Conservation (phyloP, 2,888 invertebrate genomes). For the Lasiommata megera region DNA sequence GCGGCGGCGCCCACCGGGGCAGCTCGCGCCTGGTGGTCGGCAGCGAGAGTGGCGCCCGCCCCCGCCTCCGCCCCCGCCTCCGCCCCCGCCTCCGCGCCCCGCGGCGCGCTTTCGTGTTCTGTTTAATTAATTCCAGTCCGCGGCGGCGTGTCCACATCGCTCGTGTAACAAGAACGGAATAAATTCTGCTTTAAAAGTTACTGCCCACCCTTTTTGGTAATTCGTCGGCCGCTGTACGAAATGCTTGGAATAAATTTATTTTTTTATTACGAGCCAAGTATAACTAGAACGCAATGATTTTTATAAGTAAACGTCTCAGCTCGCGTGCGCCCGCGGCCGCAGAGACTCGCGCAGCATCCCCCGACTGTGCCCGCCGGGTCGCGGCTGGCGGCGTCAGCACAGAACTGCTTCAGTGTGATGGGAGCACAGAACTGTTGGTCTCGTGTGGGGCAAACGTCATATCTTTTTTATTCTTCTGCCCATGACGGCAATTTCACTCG, state of each 20-base stretch:
- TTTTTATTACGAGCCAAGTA: not conserved
- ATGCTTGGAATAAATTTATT: not conserved
- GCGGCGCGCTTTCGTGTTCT: not conserved
- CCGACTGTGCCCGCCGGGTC: too few relatives aligned
- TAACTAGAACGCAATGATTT: not conserved
- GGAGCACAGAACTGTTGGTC: too few relatives aligned
- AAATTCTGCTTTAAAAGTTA: conserved; percentile 7
- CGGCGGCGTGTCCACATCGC: not conserved
- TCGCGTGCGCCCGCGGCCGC: too few relatives aligned
- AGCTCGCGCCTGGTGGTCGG: not conserved
- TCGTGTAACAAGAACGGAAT: not conserved
- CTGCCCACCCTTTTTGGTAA: not conserved
- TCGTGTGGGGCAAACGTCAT: too few relatives aligned
- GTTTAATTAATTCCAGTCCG: conserved; percentile 10
- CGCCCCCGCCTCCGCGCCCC: not conserved
- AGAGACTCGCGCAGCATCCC: too few relatives aligned
- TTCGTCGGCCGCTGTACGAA: not conserved
- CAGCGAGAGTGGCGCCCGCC: not conserved
- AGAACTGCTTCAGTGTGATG: too few relatives aligned
- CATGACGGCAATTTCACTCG: too few relatives aligned
- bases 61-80: not conserved
- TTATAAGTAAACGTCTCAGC: not conserved
- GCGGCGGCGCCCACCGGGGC: too few relatives aligned
- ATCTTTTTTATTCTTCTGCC: too few relatives aligned
- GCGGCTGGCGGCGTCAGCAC: too few relatives aligned